phyloP scores from a whole-genome alignment of 2,113 vertebrate genomes.

The Pristiophorus japonicus region DNA sequence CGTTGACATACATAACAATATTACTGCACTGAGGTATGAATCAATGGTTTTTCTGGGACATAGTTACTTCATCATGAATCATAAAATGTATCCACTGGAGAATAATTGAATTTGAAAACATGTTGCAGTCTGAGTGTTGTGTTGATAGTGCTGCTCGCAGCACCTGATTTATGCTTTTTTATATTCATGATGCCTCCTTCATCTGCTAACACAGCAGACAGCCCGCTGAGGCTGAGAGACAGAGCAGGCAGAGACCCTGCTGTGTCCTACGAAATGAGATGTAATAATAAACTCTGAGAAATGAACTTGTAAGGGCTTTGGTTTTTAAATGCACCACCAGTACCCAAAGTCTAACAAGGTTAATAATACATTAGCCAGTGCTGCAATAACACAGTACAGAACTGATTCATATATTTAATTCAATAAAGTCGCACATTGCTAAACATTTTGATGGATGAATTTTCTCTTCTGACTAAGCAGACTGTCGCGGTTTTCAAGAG shows the following conservation, averaged over 20 bases:
- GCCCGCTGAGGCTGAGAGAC: not conserved
- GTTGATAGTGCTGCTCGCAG: not conserved
- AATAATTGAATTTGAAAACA: constrained; percentile 8
- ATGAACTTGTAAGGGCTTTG: not conserved
- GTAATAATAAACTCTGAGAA: not conserved
- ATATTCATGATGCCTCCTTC: not conserved
- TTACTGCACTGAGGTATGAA: not conserved
- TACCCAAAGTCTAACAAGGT: not conserved
- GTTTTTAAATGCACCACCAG: not conserved
- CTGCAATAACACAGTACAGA: not conserved
- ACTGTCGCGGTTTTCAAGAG: not conserved
- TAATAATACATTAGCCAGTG: not conserved
- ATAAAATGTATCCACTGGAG: not conserved
- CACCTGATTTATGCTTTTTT: not conserved
- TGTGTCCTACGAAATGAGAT: not conserved
- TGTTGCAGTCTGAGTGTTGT: not conserved
- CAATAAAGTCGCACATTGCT: not conserved
- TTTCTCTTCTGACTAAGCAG: not conserved
- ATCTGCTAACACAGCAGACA: not conserved
- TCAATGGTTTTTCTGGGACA: not conserved
- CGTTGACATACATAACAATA: too few species aligned
- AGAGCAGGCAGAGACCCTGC: not conserved
- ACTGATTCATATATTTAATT: not conserved
- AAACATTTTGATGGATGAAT: not conserved
- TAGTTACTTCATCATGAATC: constrained; percentile 5